Evolutionary conservation across 2,113 vertebrate genomes (phyloP).

Genomic region (Gallinago undulata): DNA sequence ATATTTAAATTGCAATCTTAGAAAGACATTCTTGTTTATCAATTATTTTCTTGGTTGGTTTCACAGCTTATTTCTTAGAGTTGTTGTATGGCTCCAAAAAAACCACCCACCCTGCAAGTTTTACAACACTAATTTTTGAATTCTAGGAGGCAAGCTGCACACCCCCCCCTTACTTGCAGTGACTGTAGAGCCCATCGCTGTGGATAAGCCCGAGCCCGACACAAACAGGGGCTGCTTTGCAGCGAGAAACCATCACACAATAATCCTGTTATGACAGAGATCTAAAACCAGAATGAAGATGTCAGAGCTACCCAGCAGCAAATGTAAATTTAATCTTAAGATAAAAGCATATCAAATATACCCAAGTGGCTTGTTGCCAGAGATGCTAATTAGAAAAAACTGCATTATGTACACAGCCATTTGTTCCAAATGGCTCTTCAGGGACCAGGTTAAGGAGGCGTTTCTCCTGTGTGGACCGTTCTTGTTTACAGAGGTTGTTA

Average conservation of each 20-base stretch:
- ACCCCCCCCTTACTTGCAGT: background rate
- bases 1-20: background rate
- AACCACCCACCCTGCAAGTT: background rate
- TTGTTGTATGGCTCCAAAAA: background rate
- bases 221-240: background rate
- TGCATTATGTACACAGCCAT: constrained; percentile 14
- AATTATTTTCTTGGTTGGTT: background rate
- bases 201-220: background rate
- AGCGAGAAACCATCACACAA: background rate
- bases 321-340: constrained; percentile 56
- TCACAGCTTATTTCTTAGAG: background rate
- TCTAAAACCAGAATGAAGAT: constrained; percentile 39
- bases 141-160: background rate
- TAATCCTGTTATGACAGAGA: constrained; percentile 4
- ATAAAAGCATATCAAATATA: constrained; percentile 52
- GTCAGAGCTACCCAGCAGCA: constrained; percentile 37
- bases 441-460: constrained; percentile 26
- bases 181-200: background rate
- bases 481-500: constrained; percentile 61
- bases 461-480: constrained; percentile 38
- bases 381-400: constrained; percentile 60
- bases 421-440: constrained; percentile 43
- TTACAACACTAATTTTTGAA: background rate
- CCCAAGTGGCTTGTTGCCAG: constrained; percentile 49
- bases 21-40: background rate